These are phyloP conservation scores for Caenorhabditis sp. DNA, from an alignment of 2,888 invertebrate genomes.

Conservation along the genomic window DNA sequence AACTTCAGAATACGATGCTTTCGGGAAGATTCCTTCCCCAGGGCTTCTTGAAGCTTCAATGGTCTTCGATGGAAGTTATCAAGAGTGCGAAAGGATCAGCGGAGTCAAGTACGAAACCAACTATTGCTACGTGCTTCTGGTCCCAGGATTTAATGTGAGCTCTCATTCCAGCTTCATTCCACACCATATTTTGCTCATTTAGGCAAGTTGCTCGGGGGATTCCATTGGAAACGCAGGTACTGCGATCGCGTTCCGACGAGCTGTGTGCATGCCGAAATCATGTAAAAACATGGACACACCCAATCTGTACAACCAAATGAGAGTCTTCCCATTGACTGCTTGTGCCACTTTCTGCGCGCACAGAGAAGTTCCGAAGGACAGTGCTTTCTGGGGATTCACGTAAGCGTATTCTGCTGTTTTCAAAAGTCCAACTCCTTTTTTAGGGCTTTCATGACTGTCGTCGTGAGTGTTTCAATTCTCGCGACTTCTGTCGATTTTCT, in stretches of 20 bases:
- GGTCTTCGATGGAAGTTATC: conserved; percentile 45
- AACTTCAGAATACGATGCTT: conserved; percentile 54
- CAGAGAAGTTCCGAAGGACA: conserved; percentile 27
- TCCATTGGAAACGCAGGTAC: conserved; percentile 2
- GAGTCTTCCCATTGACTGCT: conserved; percentile 28
- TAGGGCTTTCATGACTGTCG: conserved; percentile 26
- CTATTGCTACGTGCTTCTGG: conserved; percentile 44
- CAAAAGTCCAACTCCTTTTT: background rate
- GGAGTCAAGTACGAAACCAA: conserved; percentile 51
- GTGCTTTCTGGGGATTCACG: conserved; percentile 39
- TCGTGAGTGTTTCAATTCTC: conserved; percentile 10
- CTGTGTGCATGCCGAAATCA: conserved; percentile 33
- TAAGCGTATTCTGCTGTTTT: background rate
- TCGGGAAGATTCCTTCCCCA: conserved; percentile 43
- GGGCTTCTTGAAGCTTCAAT: conserved; percentile 33
- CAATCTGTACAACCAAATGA: conserved; percentile 28
- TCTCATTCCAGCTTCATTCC: too few relatives aligned
- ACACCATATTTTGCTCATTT: too few relatives aligned
- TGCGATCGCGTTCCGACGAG: conserved; percentile 18
- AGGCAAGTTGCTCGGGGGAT: conserved; percentile 13
- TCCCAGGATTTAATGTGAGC: conserved; percentile 24
- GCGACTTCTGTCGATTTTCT: conserved; percentile 32
- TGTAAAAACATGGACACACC: conserved; percentile 23
- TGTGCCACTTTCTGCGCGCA: conserved; percentile 23
- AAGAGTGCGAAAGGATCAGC: conserved; percentile 46